Percentiles rank a stretch among this genome's conserved stretches.
phyloP scores from a whole-genome alignment of 2,113 vertebrate genomes.

The Mungos mungo region DNA sequence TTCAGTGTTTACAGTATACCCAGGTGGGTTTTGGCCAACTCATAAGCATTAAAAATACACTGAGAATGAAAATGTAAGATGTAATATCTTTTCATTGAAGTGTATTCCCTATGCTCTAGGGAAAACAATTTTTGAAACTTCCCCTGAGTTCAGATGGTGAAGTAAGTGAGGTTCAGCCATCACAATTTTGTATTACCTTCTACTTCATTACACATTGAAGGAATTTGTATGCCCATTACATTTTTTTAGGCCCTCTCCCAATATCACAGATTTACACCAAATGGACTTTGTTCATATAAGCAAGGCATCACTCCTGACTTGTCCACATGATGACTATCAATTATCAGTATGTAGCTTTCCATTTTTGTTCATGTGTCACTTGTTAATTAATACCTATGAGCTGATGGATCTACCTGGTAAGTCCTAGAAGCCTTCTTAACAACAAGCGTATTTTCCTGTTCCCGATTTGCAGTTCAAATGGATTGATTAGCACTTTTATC shows the following conservation, averaged over 20 bases:
- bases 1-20: background rate
- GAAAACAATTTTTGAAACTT: conserved; percentile 27
- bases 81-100: background rate
- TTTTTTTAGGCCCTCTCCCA: background rate
- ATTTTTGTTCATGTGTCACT: background rate
- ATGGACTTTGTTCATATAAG: background rate
- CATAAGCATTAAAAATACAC: background rate
- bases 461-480: background rate
- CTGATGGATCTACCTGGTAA: background rate
- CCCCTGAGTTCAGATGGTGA: background rate
- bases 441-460: background rate
- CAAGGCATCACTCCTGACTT: background rate
- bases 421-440: background rate
- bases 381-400: background rate
- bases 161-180: background rate
- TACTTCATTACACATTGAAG: background rate
- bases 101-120: background rate
- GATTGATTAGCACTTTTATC: background rate
- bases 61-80: background rate
- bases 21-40: background rate
- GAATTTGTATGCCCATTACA: background rate
- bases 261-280: background rate
- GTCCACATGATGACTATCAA: background rate
- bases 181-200: background rate
- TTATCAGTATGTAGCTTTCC: background rate